Conservation (phyloP, 2,888 invertebrate species). For the Eilema griseolum region DNA sequence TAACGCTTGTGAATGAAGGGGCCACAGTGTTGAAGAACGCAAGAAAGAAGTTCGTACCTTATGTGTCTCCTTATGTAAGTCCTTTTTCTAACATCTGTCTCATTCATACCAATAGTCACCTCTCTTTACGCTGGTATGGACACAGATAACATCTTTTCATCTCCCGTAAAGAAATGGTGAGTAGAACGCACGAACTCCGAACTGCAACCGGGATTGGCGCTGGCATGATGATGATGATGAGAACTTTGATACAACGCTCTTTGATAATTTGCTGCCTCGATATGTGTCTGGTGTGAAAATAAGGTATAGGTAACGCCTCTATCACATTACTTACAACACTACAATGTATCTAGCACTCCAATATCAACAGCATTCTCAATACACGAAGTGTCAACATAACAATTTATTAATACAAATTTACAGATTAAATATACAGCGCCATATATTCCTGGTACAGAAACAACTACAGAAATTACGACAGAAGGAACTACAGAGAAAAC, state of each 20-base stretch:
- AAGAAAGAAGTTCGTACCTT: conserved; percentile 71
- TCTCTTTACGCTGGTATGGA: no score
- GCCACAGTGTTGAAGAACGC: conserved; percentile 55
- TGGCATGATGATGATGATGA: neutral
- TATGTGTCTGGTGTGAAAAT: neutral
- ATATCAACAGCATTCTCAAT: neutral
- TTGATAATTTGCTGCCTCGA: no score
- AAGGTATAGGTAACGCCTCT: no score
- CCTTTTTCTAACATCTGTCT: neutral
- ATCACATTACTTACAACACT: no score
- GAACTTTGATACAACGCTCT: no score
- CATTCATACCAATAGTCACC: no score
- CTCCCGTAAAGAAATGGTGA: no score
- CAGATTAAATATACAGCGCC: conserved; percentile 59
- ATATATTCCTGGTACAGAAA: conserved; percentile 21
- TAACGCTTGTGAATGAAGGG: conserved; percentile 51
- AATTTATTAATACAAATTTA: neutral
- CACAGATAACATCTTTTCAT: no score
- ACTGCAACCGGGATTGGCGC: neutral
- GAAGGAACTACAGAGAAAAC: conserved; percentile 13
- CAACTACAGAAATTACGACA: conserved; percentile 14
- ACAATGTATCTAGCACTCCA: no score
- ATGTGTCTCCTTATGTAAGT: conserved; percentile 80
- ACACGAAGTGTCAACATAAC: neutral
- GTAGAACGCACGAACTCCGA: no score